phyloP scores from a whole-genome alignment of 2,113 vertebrate species.

The Puffinus mauretanicus region DNA sequence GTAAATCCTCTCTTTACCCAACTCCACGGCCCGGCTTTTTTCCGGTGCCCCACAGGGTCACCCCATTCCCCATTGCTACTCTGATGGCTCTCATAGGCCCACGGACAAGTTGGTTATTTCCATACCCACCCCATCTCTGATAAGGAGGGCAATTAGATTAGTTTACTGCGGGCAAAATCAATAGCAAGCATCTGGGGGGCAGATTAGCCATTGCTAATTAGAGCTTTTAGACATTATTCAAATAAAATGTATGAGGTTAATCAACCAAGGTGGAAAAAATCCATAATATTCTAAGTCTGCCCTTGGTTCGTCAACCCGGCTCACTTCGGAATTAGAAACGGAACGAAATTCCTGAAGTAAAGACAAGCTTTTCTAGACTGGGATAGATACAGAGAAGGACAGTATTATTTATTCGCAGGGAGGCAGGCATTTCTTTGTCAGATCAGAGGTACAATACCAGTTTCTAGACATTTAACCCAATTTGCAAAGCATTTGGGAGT shows the following conservation, averaged over 20 bases:
- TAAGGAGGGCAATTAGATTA: slow-evolving; percentile 71
- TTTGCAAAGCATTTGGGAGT: neutral
- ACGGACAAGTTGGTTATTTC: neutral
- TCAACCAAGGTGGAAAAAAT: slow-evolving; percentile 70
- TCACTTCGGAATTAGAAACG: slow-evolving; percentile 45
- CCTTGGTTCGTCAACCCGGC: slow-evolving; percentile 40
- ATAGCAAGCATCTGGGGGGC: slow-evolving; percentile 67
- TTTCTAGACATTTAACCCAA: neutral
- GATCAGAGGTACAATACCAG: neutral
- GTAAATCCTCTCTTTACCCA: neutral
- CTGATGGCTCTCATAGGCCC: neutral
- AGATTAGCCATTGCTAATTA: slow-evolving; percentile 75
- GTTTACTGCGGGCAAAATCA: slow-evolving; percentile 73
- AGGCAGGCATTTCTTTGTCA: neutral
- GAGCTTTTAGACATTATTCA: slow-evolving; percentile 75
- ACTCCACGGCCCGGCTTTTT: neutral
- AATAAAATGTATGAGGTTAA: slow-evolving; percentile 67
- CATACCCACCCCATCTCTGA: slow-evolving; percentile 8
- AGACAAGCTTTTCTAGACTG: neutral
- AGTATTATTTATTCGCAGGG: accelerated
- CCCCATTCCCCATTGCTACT: neutral
- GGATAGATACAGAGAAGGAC: neutral
- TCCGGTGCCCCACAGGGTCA: neutral
- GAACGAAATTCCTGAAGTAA: neutral
- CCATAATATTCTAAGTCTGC: slow-evolving; percentile 59